Percentiles rank a stretch among this genome's conserved stretches.
phyloP scores from a whole-genome alignment of 1,140 invertebrate genomes.

The Bathynomus jamesi region DNA sequence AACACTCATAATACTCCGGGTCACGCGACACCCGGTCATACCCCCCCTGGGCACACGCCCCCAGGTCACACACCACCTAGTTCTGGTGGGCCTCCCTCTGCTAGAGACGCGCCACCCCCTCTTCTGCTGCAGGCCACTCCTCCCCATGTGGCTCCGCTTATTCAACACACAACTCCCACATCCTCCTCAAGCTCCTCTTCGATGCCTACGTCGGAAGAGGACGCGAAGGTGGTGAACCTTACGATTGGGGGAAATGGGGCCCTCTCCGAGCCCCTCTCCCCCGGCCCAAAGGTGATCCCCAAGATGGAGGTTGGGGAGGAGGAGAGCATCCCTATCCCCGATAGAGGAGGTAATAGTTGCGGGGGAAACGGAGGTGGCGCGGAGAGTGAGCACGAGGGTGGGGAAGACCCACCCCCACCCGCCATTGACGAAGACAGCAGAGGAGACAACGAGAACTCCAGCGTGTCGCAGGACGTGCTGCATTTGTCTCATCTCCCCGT shows the following conservation, averaged over 20 bases:
- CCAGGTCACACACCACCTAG: not conserved
- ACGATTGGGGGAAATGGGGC: not conserved
- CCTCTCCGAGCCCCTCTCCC: not conserved
- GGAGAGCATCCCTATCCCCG: not conserved
- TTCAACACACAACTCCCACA: not conserved
- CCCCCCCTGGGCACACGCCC: conserved; percentile 18
- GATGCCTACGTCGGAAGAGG: not conserved
- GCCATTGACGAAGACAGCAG: conserved; percentile 11
- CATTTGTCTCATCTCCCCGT: not conserved
- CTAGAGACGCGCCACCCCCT: not conserved
- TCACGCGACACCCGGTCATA: not conserved
- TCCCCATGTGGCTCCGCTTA: not conserved
- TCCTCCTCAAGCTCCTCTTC: not conserved
- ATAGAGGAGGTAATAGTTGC: not conserved
- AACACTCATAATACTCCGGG: conserved; percentile 17
- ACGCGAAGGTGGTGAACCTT: not conserved
- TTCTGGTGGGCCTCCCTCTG: not conserved
- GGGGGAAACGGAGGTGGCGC: not conserved
- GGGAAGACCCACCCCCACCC: conserved; percentile 12
- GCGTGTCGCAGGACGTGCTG: not conserved
- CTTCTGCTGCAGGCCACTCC: not conserved
- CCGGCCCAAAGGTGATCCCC: not conserved
- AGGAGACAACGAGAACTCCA: not conserved
- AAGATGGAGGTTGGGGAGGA: not conserved
- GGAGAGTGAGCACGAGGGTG: conserved; percentile 10